Base-by-base conservation (phyloP, 2,888 invertebrate species). In the Clistopyga incitator region DNA sequence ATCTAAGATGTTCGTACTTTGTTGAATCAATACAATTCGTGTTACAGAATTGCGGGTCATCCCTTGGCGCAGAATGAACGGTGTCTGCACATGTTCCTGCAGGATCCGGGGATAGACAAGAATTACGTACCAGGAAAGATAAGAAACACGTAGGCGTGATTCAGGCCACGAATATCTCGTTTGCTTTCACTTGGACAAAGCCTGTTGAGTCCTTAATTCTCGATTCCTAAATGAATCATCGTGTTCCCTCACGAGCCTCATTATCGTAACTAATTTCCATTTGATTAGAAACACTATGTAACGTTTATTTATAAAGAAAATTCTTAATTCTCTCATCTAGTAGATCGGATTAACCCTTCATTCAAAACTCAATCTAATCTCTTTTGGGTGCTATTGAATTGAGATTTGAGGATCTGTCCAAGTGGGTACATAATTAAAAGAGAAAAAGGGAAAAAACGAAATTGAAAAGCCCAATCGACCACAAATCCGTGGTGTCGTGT, bases 91-190 rank as follows among this genome's bases (percentile, higher is more conserved):
- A 99, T 99, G 98, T 99, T 99, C 95, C 96, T 99, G 86, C 99
- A 99, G 94, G 99, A 99, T 91, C 97, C 97, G 70, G 96, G 97
- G 91, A 99, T 99, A 94, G 99, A 99, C 94, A 99, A 98, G 95
- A 99, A 98, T 95, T 99, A 99, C 94, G 98, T 99, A 88, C 99
- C 99, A 89, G 99, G 99, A 90, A 99, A 99, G 95, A 99, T 99
- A 94, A 95, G 99, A 93, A 98, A 98, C 95, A 97, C 98, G 95
- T 98, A 97, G 90, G 84, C 50, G 64, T 72, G 71, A 74, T 79
- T 64, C 47, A 65, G 56, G 65, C 64, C 25, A 50, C 29, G 67
- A 82, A 84, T 70, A 78, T 85, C 52, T 71, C 47, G 25, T 82
- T 54, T 68, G 50, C 54, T 34, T 56, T 78, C 52, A 68, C 72